phyloP scores from a whole-genome alignment of 1,140 invertebrate genomes.

The Atta colombica region DNA sequence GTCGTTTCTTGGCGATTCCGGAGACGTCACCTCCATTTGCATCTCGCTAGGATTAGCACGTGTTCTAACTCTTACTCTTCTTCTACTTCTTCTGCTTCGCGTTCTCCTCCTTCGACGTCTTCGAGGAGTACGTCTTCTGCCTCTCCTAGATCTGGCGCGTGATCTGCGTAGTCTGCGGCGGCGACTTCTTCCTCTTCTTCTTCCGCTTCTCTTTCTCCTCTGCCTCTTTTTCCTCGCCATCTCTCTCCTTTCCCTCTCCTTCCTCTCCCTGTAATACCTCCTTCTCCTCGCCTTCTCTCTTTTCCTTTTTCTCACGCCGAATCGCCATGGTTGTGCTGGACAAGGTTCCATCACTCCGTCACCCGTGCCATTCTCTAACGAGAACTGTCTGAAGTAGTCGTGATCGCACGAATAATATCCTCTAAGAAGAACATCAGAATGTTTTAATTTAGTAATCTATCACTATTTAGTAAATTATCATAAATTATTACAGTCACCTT shows the following conservation, averaged over 20 bases:
- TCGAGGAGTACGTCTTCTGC: conserved; percentile 13
- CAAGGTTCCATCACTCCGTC: conserved; percentile 45
- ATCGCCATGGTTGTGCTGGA: conserved; percentile 18
- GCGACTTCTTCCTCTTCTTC: neutral
- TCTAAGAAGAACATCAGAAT: conserved; percentile 44
- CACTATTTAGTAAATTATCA: conserved; percentile 7
- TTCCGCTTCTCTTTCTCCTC: neutral
- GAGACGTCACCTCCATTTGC: neutral
- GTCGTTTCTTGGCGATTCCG: conserved; percentile 24
- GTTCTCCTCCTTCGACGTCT: conserved; percentile 17
- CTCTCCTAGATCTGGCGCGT: neutral
- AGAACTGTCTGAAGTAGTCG: conserved; percentile 41
- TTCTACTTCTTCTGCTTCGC: neutral
- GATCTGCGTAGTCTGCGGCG: neutral
- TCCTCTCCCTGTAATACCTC: neutral
- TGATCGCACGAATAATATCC: conserved; percentile 74
- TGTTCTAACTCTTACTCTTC: conserved; percentile 8
- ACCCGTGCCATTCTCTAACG: neutral
- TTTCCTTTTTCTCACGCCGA: neutral
- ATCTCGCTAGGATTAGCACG: neutral
- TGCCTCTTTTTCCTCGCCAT: neutral
- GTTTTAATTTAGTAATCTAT: neutral
- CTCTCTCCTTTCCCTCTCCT: neutral
- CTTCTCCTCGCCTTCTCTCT: neutral
- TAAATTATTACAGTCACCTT: conserved; percentile 18